Evolutionary conservation across 2,797 vertebrate species (phyloP).

Genomic region (Characodon lateralis): DNA sequence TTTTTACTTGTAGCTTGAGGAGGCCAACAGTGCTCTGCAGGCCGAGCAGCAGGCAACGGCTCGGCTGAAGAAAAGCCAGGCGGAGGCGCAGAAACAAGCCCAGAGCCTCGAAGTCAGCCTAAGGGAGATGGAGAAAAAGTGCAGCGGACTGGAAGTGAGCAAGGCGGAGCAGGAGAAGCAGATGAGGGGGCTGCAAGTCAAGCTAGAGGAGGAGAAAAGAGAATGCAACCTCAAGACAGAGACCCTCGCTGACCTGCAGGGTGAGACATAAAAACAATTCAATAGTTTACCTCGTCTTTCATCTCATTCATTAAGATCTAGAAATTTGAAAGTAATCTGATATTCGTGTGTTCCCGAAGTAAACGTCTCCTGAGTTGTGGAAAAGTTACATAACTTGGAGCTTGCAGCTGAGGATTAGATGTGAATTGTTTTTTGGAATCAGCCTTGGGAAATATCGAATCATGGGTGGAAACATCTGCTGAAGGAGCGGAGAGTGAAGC

Average conservation of each 20-base stretch:
- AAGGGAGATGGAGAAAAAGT: conserved; percentile 88
- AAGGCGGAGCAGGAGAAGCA: conserved; percentile 92
- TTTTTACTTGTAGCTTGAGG: conserved; percentile 84
- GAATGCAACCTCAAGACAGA: conserved; percentile 86
- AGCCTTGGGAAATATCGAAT: conserved; percentile 69
- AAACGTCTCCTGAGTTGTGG: conserved; percentile 40
- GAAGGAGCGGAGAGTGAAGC: conserved; percentile 45
- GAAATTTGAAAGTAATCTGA: background rate
- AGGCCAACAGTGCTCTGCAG: conserved; percentile 84
- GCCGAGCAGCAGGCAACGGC: conserved; percentile 87
- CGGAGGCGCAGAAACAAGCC: conserved; percentile 89
- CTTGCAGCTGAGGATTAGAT: conserved; percentile 36
- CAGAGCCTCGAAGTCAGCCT: conserved; percentile 90
- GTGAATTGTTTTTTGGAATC: conserved; percentile 59
- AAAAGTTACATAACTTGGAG: conserved; percentile 51
- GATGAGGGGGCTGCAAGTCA: conserved; percentile 86
- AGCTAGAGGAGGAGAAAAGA: conserved; percentile 89
- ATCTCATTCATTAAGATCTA: background rate
- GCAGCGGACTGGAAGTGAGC: conserved; percentile 85
- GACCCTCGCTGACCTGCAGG: conserved; percentile 91
- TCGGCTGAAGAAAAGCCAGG: conserved; percentile 89
- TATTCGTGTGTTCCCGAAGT: conserved; percentile 2
- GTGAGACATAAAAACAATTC: conserved; percentile 72
- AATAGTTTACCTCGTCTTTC: background rate
- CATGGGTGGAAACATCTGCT: conserved; percentile 77